phyloP scores from a whole-genome alignment of 2,113 vertebrate genomes.

The Nibea coibor region DNA sequence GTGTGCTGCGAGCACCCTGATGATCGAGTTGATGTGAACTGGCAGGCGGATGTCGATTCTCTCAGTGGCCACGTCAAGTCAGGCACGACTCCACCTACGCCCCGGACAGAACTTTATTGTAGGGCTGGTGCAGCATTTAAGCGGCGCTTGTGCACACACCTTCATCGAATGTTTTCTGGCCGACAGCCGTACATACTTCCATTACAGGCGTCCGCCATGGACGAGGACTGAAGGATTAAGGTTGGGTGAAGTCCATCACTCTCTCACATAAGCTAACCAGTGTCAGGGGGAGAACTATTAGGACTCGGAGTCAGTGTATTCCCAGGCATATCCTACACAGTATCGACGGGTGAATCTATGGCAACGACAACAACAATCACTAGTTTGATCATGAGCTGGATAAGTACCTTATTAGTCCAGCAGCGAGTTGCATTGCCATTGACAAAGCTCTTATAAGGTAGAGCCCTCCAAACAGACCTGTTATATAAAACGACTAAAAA shows the following conservation, averaged over 20 bases:
- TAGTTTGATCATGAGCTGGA: conserved; percentile 66
- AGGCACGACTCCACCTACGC: conserved; percentile 3
- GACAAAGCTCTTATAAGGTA: conserved; percentile 58
- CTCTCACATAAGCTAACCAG: conserved; percentile 51
- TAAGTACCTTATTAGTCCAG: conserved; percentile 61
- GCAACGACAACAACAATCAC: conserved; percentile 65
- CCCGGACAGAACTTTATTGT: conserved; percentile 37
- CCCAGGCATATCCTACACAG: conserved; percentile 75
- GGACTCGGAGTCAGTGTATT: conserved; percentile 51
- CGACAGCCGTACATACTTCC: conserved; percentile 62
- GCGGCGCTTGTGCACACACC: conserved; percentile 40
- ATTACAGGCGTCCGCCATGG: conserved; percentile 58
- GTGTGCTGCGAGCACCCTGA: background rate
- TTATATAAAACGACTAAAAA: conserved; percentile 46
- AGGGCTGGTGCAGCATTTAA: conserved; percentile 60
- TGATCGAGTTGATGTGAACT: conserved; percentile 17
- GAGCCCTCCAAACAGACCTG: conserved; percentile 29
- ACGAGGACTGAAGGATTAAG: conserved; percentile 65
- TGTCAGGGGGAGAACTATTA: conserved; percentile 58
- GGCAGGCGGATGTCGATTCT: conserved; percentile 41
- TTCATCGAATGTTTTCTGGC: conserved; percentile 26
- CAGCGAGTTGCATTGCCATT: conserved; percentile 54
- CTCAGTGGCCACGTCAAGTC: conserved; percentile 22
- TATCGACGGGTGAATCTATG: conserved; percentile 71
- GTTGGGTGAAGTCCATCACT: conserved; percentile 48